Evolutionary conservation across 2,888 invertebrate species (phyloP).

Genomic region (Melinaea menophilus): DNA sequence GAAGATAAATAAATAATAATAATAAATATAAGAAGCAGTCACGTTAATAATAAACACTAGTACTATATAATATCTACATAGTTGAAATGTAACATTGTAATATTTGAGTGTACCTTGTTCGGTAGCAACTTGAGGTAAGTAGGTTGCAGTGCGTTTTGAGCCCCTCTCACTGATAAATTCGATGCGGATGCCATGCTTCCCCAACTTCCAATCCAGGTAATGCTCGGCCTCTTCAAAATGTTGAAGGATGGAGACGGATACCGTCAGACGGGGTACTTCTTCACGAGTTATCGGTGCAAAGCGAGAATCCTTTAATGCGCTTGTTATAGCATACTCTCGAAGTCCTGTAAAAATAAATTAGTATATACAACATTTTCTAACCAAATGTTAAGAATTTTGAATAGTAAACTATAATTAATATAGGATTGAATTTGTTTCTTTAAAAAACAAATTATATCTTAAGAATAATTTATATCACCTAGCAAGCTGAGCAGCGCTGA

Average conservation of each 20-base stretch:
- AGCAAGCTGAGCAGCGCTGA: too few species aligned
- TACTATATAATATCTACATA: too few species aligned
- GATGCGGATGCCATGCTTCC: slow-evolving; percentile 97
- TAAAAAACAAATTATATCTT: too few species aligned
- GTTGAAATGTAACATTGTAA: not conserved
- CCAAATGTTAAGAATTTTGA: too few species aligned
- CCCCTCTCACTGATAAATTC: slow-evolving; percentile 97
- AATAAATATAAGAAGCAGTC: too few species aligned
- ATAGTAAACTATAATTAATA: too few species aligned
- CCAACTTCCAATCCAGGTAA: slow-evolving; percentile 98
- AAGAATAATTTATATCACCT: too few species aligned
- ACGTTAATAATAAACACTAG: too few species aligned
- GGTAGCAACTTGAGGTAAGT: slow-evolving; percentile 97
- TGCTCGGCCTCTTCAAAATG: slow-evolving; percentile 97
- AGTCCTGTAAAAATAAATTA: slow-evolving; percentile 78
- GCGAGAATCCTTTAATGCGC: slow-evolving; percentile 98
- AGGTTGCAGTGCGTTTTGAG: slow-evolving; percentile 97
- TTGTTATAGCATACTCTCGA: slow-evolving; percentile 97
- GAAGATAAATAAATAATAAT: too few species aligned
- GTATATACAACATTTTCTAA: not conserved
- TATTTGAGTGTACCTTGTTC: slow-evolving; percentile 89
- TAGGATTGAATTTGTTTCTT: too few species aligned
- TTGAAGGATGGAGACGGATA: slow-evolving; percentile 96
- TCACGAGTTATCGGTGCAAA: slow-evolving; percentile 96
- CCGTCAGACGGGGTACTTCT: slow-evolving; percentile 94